A percentile compares a stretch with the other conserved stretches of the same genome.
These are phyloP conservation scores for Carposina sasakii DNA, from an alignment of 1,140 invertebrate genomes.

Conservation along the genomic window DNA sequence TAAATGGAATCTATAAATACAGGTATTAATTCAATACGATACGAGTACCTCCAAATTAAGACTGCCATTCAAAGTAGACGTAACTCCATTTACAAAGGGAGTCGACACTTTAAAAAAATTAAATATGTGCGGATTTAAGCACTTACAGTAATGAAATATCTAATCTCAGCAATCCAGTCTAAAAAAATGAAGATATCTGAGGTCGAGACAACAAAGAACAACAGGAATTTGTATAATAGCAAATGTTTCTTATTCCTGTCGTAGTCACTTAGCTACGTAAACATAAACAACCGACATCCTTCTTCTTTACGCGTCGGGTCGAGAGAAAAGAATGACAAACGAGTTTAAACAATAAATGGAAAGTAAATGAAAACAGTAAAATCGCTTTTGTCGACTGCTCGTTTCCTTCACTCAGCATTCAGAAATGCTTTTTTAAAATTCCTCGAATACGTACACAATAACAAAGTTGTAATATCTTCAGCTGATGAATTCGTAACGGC, in stretches of 20 bases:
- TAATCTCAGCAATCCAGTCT: too few relatives aligned
- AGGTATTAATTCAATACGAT: too few relatives aligned
- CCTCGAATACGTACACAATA: slow-evolving; percentile 11
- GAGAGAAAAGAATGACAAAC: slow-evolving; percentile 63
- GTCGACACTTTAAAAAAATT: too few relatives aligned
- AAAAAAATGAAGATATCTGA: too few relatives aligned
- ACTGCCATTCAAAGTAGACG: too few relatives aligned
- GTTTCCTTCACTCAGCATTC: slow-evolving; percentile 33
- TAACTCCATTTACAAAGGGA: too few relatives aligned
- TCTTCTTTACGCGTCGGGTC: slow-evolving; percentile 47
- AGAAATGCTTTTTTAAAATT: slow-evolving; percentile 23
- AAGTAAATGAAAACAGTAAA: slow-evolving; percentile 65
- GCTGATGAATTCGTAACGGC: slow-evolving; percentile 21
- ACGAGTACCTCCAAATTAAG: too few relatives aligned
- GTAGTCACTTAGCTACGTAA: slow-evolving; percentile 55
- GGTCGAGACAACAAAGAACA: slow-evolving; percentile 37
- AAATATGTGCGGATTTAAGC: too few relatives aligned
- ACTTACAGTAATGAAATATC: too few relatives aligned
- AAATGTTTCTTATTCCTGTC: slow-evolving; percentile 41
- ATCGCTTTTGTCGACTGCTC: slow-evolving; percentile 57
- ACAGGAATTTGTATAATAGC: slow-evolving; percentile 32
- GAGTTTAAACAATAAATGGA: slow-evolving; percentile 64
- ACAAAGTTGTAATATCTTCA: slow-evolving; percentile 22
- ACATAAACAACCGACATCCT: slow-evolving; percentile 59
- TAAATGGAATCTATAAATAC: too few relatives aligned